Evolutionary conservation across 2,888 invertebrate genomes (phyloP), one percentile per base, ranked within the genome.

Genomic region (Incurvaria masculella): DNA sequence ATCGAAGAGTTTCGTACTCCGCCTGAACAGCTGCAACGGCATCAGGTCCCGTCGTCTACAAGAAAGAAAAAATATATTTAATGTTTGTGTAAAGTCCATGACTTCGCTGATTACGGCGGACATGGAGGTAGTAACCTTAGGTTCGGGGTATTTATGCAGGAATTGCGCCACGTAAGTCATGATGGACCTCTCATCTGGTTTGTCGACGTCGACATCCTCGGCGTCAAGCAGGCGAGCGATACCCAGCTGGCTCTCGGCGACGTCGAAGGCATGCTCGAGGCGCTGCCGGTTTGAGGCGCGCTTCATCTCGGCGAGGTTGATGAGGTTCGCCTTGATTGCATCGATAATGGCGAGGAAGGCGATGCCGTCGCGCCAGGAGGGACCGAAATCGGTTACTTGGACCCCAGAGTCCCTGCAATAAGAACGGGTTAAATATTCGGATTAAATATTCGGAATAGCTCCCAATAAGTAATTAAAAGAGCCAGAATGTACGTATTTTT

Each of bases 151-250:
- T 76, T 95, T 94, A 69, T 97, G 95, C 64, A 97, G 81, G 75
- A 97, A 97, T 79, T 97, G 97, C 39, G 97, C 96, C 53, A 97
- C 96, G 69, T 97, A 97, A 23, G 97, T 97, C 97, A 97, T 97
- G 60, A 97, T 94, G 53, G 95, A 96, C 72, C 94, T 91, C 69
- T 97, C 97, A 69, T 97, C 97, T 4, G 97, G 97, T 66, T 93
- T 92, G 21, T 91, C 88, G 21, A 96, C 95, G 68, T 97, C 96
- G 45, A 96, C 95, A 71, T 96, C 96, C 75, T 97, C 97, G 3
- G 97, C 92, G 67, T 97, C 97, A 47, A 97, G 75, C 11, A 97
- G 80, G 59, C 91, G 84, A 19, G 95, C 90, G 60, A 97, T 96
- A 51, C 96, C 97, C 38, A 97, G 79, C 63, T 95, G 90, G 48